Evolutionary conservation across 2,113 vertebrate genomes (phyloP).

Genomic region (Sinocyclocheilus grahami): DNA sequence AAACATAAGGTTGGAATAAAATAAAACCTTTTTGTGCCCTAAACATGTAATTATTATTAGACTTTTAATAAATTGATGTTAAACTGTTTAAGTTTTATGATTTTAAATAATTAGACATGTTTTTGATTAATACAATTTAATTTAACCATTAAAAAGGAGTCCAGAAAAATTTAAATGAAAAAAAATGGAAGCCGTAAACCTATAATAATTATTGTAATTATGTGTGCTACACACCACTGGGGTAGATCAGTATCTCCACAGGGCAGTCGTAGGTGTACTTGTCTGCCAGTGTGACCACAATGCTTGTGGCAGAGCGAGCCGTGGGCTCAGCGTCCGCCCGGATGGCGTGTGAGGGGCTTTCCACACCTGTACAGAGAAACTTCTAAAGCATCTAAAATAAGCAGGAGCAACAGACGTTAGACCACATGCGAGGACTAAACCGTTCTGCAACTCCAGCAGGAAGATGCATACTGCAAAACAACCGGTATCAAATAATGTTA

Average conservation of each 20-base stretch:
- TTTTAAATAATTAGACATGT: no score
- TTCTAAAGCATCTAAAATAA: slow-evolving; percentile 48
- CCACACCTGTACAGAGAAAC: slow-evolving; percentile 81
- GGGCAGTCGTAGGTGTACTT: slow-evolving; percentile 94
- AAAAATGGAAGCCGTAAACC: no score
- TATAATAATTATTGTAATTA: not conserved
- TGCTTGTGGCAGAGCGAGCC: slow-evolving; percentile 85
- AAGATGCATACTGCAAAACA: not conserved
- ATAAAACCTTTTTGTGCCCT: no score
- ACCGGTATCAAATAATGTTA: not conserved
- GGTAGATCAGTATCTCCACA: slow-evolving; percentile 91
- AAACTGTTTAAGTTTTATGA: no score
- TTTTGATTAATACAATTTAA: no score
- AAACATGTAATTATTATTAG: no score
- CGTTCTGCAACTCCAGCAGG: not conserved
- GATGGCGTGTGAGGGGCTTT: slow-evolving; percentile 93
- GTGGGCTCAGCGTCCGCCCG: slow-evolving; percentile 89
- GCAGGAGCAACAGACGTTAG: slow-evolving; percentile 22
- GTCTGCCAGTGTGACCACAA: slow-evolving; percentile 88
- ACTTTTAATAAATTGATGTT: no score
- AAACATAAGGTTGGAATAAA: no score
- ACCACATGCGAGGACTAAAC: not conserved
- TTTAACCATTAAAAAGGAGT: no score
- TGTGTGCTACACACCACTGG: slow-evolving; percentile 80
- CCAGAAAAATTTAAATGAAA: no score